A percentile compares a stretch with the other conserved stretches of the same genome.
Evolutionary conservation across 2,888 invertebrate species (phyloP).

Genomic region (Resseliella maxima): DNA sequence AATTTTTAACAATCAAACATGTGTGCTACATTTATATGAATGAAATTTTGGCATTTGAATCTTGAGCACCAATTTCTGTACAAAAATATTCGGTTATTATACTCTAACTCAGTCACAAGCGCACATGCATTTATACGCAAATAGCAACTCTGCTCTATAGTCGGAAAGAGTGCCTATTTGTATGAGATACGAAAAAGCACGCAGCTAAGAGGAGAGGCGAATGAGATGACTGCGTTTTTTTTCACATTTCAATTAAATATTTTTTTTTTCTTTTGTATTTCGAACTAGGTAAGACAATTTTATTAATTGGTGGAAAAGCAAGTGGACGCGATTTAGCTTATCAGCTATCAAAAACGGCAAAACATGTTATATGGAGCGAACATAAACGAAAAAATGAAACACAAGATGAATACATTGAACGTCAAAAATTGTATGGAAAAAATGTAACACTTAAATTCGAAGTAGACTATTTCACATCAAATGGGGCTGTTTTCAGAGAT

Average conservation of each 20-base stretch:
- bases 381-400: neutral
- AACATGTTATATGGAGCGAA: neutral
- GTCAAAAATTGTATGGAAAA: neutral
- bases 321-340: neutral
- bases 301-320: neutral
- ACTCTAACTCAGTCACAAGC: no score
- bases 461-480: neutral
- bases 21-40: no score
- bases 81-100: no score
- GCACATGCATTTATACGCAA: no score
- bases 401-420: neutral
- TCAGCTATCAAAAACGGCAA: neutral
- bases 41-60: no score
- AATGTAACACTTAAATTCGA: neutral
- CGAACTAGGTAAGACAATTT: neutral
- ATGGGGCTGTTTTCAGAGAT: neutral
- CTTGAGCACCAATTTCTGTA: no score
- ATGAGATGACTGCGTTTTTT: no score
- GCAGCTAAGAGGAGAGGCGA: no score
- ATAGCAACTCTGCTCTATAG: no score
- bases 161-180: no score
- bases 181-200: no score
- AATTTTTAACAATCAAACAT: no score
- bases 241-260: neutral
- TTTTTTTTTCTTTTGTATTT: neutral